phyloP scores from a whole-genome alignment of 2,888 invertebrate genomes.

The Rhingia campestris region DNA sequence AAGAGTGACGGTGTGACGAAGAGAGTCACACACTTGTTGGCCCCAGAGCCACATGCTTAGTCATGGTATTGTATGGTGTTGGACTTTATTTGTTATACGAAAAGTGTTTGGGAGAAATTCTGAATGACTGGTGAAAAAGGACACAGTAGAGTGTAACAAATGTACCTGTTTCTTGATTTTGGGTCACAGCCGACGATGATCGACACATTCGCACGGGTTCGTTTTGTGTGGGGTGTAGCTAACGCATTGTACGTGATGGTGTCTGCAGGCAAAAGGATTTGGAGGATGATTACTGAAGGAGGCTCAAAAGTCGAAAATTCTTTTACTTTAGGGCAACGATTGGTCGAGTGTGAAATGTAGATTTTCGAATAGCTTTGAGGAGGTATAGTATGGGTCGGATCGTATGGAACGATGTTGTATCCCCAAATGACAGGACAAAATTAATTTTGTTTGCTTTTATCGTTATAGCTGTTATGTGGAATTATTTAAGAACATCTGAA shows the following conservation, averaged over 20 bases:
- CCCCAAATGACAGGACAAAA: slow-evolving; percentile 62
- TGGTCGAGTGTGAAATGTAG: slow-evolving; percentile 67
- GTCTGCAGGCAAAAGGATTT: slow-evolving; percentile 57
- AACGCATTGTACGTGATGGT: slow-evolving; percentile 63
- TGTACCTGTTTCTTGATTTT: slow-evolving; percentile 63
- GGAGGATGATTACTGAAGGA: slow-evolving; percentile 37
- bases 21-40: slow-evolving; percentile 68
- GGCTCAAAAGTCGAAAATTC: slow-evolving; percentile 64
- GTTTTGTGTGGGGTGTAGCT: slow-evolving; percentile 6
- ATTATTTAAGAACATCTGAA: slow-evolving; percentile 60
- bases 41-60: slow-evolving; percentile 62
- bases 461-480: slow-evolving; percentile 34
- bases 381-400: background rate
- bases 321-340: slow-evolving; percentile 26
- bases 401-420: slow-evolving; percentile 34
- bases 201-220: slow-evolving; percentile 56
- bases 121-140: slow-evolving; percentile 54
- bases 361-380: slow-evolving; percentile 49
- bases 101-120: slow-evolving; percentile 48
- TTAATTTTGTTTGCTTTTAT: slow-evolving; percentile 69
- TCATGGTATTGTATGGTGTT: slow-evolving; percentile 39
- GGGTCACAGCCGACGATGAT: slow-evolving; percentile 64
- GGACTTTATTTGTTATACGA: slow-evolving; percentile 59
- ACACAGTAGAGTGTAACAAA: slow-evolving; percentile 40
- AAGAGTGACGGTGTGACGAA: slow-evolving; percentile 40